Evolutionary conservation across 2,888 invertebrate species (phyloP).

Genomic region (Lasioglossum lativentre): DNA sequence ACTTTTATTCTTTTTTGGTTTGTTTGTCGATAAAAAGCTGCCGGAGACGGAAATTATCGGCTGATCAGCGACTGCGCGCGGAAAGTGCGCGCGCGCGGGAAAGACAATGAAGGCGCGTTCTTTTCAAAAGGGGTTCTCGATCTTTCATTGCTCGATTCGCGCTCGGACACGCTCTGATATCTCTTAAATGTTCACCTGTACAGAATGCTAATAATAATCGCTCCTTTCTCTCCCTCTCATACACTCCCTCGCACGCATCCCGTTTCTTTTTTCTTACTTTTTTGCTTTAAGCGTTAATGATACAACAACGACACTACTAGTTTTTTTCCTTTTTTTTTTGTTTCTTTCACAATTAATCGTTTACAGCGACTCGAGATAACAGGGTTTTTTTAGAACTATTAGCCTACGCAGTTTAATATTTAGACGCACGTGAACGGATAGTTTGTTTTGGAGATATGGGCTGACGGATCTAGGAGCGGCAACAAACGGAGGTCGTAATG

Average conservation of each 20-base stretch:
- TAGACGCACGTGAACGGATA: constrained; percentile 47
- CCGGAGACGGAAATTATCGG: constrained; percentile 21
- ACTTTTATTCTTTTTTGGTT: neutral
- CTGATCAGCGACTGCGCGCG: neutral
- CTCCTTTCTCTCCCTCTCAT: constrained; percentile 6
- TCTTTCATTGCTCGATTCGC: constrained; percentile 36
- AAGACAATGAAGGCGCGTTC: constrained; percentile 5
- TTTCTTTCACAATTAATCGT: constrained; percentile 52
- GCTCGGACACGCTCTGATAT: constrained; percentile 22
- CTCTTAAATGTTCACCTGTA: constrained; percentile 63
- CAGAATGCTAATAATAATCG: constrained; percentile 62
- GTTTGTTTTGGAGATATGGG: neutral
- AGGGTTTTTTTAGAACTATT: constrained; percentile 51
- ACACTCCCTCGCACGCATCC: neutral
- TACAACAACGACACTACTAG: constrained; percentile 60
- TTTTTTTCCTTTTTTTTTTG: neutral
- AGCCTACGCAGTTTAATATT: constrained; percentile 46
- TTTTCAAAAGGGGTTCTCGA: constrained; percentile 31
- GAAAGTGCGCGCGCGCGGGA: neutral
- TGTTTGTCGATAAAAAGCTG: constrained; percentile 20
- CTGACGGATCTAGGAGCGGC: constrained; percentile 27
- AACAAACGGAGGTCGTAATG: constrained; percentile 48
- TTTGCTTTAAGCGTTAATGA: constrained; percentile 32
- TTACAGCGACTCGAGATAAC: constrained; percentile 49
- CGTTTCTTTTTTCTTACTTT: neutral